phyloP scores from a whole-genome alignment of 2,113 vertebrate genomes.

The Lates calcarifer region DNA sequence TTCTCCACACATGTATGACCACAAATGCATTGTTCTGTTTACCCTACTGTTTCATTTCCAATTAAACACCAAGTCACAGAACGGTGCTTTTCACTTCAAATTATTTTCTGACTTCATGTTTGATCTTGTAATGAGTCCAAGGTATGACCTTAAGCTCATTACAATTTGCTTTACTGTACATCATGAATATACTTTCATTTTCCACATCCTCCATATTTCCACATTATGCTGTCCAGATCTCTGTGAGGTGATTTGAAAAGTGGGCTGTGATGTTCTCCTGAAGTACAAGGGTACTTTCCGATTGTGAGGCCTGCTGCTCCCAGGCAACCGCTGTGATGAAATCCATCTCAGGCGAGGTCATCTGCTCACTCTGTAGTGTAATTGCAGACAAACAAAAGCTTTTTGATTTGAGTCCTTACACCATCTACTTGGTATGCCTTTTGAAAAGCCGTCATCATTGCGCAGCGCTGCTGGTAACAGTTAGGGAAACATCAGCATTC shows the following conservation, averaged over 20 bases:
- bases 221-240: slow-evolving; percentile 56
- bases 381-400: slow-evolving; percentile 70
- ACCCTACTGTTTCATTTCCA: slow-evolving; percentile 64
- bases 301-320: slow-evolving; percentile 34
- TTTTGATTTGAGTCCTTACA: slow-evolving; percentile 71
- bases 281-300: slow-evolving; percentile 53
- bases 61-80: slow-evolving; percentile 62
- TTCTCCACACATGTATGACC: slow-evolving; percentile 68
- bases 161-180: slow-evolving; percentile 49
- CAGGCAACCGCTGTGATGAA: slow-evolving; percentile 59
- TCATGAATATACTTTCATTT: slow-evolving; percentile 48
- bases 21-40: slow-evolving; percentile 71
- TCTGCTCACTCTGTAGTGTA: slow-evolving; percentile 53
- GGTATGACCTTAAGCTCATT: slow-evolving; percentile 62
- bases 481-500: slow-evolving; percentile 78
- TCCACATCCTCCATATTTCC: slow-evolving; percentile 50
- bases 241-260: slow-evolving; percentile 39
- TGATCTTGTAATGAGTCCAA: slow-evolving; percentile 62
- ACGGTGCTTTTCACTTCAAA: slow-evolving; percentile 52
- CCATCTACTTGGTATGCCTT: slow-evolving; percentile 62
- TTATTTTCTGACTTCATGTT: slow-evolving; percentile 60
- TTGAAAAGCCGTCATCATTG: slow-evolving; percentile 55
- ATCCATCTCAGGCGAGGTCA: slow-evolving; percentile 69
- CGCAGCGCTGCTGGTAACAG: slow-evolving; percentile 79
- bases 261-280: slow-evolving; percentile 48